These are phyloP conservation scores for Spodoptera picta DNA, from an alignment of 2,888 invertebrate species.

Conservation along the genomic window DNA sequence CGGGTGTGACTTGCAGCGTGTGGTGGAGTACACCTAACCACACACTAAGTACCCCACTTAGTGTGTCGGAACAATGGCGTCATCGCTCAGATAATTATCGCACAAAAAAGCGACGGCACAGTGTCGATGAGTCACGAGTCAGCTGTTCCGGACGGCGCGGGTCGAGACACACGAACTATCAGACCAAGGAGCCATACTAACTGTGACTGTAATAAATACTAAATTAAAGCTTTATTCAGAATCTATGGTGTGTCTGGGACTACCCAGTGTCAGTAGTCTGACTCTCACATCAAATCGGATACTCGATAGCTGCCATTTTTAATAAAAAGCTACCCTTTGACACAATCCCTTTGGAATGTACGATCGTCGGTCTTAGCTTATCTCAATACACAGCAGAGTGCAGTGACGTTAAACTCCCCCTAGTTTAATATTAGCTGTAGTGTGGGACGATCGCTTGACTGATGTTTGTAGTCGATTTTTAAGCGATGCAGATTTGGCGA, in stretches of 20 bases:
- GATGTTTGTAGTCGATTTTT: not conserved
- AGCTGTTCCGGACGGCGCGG: slow-evolving; percentile 41
- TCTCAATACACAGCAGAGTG: no score
- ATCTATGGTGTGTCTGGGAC: not conserved
- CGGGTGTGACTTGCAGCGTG: slow-evolving; percentile 45
- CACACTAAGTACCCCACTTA: no score
- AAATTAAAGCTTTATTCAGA: not conserved
- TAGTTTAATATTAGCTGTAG: slow-evolving; percentile 20
- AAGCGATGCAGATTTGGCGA: not conserved
- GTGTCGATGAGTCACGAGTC: slow-evolving; percentile 58
- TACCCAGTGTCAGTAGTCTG: not conserved
- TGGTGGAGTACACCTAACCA: slow-evolving; percentile 43
- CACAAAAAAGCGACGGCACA: slow-evolving; percentile 52
- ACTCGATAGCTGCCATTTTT: slow-evolving; percentile 12
- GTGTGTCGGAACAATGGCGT: slow-evolving; percentile 51
- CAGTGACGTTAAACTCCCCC: slow-evolving; percentile 15
- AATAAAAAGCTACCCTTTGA: slow-evolving; percentile 10
- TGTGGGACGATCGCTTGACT: slow-evolving; percentile 31
- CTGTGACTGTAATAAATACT: no score
- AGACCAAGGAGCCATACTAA: not conserved
- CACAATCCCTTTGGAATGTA: not conserved
- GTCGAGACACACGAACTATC: slow-evolving; percentile 5
- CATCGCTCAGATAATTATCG: slow-evolving; percentile 59
- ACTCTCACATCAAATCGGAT: no score
- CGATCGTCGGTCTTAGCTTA: not conserved